Conservation (phyloP, 2,797 vertebrate genomes). For the Adelosebastes latens region DNA sequence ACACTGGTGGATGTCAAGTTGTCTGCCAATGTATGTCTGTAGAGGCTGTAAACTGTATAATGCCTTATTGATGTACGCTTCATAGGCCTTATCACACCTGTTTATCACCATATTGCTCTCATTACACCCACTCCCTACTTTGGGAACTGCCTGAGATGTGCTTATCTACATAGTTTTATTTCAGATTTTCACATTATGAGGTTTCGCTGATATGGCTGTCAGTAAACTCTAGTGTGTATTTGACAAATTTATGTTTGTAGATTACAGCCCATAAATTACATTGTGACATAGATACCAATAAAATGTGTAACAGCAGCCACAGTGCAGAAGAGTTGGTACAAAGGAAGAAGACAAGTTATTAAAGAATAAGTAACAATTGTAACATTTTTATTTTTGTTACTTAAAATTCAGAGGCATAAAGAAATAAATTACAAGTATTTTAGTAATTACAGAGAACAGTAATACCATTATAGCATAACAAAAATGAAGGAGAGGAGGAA, state of each 20-base stretch:
- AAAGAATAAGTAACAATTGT: neutral
- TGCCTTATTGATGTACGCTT: neutral
- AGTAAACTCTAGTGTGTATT: neutral
- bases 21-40: constrained; percentile 3
- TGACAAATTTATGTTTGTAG: neutral
- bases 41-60: neutral
- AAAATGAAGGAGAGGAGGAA: neutral
- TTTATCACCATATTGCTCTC: constrained; percentile 26
- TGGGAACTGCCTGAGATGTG: constrained; percentile 1
- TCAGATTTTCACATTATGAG: neutral
- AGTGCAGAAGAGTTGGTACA: neutral
- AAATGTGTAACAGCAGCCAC: neutral
- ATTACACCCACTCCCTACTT: constrained; percentile 5
- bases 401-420: neutral
- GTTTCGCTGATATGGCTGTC: neutral
- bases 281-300: neutral
- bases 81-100: constrained; percentile 22
- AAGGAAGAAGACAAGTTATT: neutral
- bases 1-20: constrained; percentile 1
- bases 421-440: neutral
- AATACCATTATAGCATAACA: neutral
- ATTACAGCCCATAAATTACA: neutral
- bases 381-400: neutral
- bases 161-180: constrained; percentile 19
- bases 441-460: neutral